These are phyloP conservation scores for Ataeniobius toweri DNA, from an alignment of 2,797 vertebrate species.

Conservation along the genomic window DNA sequence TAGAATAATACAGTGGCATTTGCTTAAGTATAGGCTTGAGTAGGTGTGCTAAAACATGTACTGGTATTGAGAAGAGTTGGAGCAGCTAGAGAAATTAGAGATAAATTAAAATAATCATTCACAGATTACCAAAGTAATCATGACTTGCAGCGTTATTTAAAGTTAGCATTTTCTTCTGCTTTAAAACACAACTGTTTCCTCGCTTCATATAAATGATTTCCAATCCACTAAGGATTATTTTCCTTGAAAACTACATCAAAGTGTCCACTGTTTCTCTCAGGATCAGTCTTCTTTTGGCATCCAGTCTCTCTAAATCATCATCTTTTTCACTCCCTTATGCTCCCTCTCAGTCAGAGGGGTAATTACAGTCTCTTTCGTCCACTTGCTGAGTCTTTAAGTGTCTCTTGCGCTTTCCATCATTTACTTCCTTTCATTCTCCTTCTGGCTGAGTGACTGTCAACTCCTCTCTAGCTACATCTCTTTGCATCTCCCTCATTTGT, in stretches of 20 bases:
- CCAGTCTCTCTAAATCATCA: neutral
- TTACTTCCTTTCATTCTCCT: constrained; percentile 20
- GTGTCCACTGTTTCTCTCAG: neutral
- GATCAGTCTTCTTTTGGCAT: neutral
- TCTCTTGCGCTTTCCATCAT: constrained; percentile 31
- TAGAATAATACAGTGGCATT: neutral
- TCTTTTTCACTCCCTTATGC: constrained; percentile 5
- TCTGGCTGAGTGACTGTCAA: constrained; percentile 12
- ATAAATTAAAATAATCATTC: neutral
- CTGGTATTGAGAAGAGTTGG: neutral
- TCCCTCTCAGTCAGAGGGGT: constrained; percentile 25
- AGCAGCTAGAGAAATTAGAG: neutral
- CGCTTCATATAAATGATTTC: neutral
- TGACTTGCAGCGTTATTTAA: neutral
- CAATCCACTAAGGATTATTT: neutral
- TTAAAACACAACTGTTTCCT: neutral
- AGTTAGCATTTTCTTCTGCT: neutral
- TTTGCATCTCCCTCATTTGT: constrained; percentile 14
- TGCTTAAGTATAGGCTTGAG: neutral
- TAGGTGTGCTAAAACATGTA: neutral
- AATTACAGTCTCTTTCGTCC: constrained; percentile 31
- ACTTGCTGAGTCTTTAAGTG: constrained; percentile 22
- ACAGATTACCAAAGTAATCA: neutral
- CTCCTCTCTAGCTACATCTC: neutral
- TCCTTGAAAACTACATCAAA: constrained; percentile 3